Conservation (phyloP, 2,888 invertebrate species). For the Tiliacea aurago region DNA sequence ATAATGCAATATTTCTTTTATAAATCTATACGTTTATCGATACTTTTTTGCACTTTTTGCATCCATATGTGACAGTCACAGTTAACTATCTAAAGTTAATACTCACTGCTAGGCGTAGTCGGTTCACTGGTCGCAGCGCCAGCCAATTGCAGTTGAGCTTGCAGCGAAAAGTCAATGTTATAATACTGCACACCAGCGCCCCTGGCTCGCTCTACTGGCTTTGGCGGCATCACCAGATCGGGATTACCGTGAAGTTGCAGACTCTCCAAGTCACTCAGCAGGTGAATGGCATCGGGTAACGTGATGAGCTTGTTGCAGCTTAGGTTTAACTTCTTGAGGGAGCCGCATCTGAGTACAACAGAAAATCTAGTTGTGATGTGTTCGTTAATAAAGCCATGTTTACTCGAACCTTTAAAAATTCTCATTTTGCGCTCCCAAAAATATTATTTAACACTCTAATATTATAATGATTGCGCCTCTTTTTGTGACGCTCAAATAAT, state of each 20-base stretch:
- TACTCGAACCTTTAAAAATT: background rate
- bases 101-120: constrained; percentile 92
- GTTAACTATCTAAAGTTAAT: background rate
- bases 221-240: constrained; percentile 98
- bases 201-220: constrained; percentile 95
- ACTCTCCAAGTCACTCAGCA: constrained; percentile 96
- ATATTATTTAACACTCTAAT: background rate
- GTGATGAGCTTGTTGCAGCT: constrained; percentile 98
- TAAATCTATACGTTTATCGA: too few relatives aligned
- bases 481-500: background rate
- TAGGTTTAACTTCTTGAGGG: constrained; percentile 97
- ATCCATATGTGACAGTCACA: background rate
- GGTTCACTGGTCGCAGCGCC: constrained; percentile 96
- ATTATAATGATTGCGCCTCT: background rate
- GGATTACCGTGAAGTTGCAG: constrained; percentile 98
- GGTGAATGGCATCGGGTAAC: constrained; percentile 98
- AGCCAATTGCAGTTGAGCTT: constrained; percentile 97
- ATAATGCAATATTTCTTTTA: too few relatives aligned
- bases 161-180: constrained; percentile 99
- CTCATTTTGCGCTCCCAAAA: background rate
- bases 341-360: constrained; percentile 93
- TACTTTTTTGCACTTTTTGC: too few relatives aligned
- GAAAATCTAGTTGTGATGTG: constrained; percentile 1
- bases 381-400: background rate
- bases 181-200: constrained; percentile 97